phyloP scores from a whole-genome alignment of 2,888 invertebrate species.

The Adineta ricciae region DNA sequence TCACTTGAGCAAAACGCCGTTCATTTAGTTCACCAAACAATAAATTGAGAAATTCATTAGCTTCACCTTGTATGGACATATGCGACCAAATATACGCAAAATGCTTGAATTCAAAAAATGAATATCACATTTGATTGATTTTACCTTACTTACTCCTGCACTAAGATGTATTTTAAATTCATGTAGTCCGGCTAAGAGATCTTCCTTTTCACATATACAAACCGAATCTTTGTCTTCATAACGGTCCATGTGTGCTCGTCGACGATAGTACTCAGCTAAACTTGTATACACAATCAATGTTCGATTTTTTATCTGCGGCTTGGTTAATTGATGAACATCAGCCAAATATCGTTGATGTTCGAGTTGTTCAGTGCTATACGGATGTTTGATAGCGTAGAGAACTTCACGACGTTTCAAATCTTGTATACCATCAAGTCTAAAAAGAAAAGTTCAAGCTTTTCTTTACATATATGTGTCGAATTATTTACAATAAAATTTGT shows the following conservation, averaged over 20 bases:
- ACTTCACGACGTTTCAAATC: constrained; percentile 6
- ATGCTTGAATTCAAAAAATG: not conserved
- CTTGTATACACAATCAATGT: constrained; percentile 14
- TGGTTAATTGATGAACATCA: not conserved
- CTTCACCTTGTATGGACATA: not conserved
- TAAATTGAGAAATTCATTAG: constrained; percentile 9
- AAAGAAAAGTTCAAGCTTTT: not conserved
- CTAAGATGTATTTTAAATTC: constrained; percentile 1
- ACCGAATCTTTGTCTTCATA: not conserved
- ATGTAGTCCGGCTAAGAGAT: constrained; percentile 4
- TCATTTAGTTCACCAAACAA: not conserved
- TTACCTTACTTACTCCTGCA: not conserved
- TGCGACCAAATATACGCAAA: not conserved
- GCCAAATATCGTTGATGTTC: constrained; percentile 5
- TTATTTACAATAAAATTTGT: not conserved
- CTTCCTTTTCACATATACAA: constrained; percentile 3
- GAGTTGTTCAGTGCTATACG: constrained; percentile 10
- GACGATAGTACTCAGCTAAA: constrained; percentile 4
- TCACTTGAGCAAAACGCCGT: constrained; percentile 11
- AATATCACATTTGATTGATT: not conserved
- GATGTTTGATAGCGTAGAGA: constrained; percentile 14
- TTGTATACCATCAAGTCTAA: constrained; percentile 15
- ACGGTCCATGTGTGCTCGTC: not conserved
- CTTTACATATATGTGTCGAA: not conserved
- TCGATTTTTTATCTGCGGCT: not conserved